These are phyloP conservation scores for Rapana venosa DNA, from an alignment of 2,888 invertebrate species.

Conservation along the genomic window DNA sequence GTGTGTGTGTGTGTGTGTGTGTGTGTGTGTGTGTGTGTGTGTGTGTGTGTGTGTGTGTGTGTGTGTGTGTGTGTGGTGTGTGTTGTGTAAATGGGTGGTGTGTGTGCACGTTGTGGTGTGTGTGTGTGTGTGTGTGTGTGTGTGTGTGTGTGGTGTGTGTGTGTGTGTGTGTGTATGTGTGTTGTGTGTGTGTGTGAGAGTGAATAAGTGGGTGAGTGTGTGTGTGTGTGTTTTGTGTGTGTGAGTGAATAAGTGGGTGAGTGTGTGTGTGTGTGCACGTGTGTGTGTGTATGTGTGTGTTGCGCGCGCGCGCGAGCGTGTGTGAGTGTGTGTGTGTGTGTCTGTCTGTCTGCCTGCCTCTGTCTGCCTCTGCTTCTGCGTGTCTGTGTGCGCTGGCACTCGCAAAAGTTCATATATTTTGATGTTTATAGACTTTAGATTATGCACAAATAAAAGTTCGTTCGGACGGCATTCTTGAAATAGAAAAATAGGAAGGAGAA, in stretches of 20 bases:
- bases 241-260: not conserved
- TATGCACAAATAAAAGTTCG: too few relatives aligned
- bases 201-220: not conserved
- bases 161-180: not conserved
- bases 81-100: not conserved
- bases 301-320: not conserved
- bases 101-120: not conserved
- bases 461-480: too few relatives aligned
- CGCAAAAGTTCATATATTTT: too few relatives aligned
- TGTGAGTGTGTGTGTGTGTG: not conserved
- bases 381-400: not conserved
- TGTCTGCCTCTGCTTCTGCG: not conserved
- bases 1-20: slow-evolving; percentile 18
- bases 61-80: not conserved
- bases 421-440: too few relatives aligned
- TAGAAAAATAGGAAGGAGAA: too few relatives aligned
- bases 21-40: slow-evolving; percentile 16
- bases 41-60: not conserved
- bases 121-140: not conserved
- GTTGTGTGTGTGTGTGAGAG: not conserved
- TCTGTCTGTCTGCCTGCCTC: not conserved
- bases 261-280: not conserved
- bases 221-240: not conserved
- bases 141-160: not conserved
- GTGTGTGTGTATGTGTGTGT: not conserved